These are phyloP conservation scores for Athalia cordata DNA, from an alignment of 2,888 invertebrate species.

Conservation along the genomic window DNA sequence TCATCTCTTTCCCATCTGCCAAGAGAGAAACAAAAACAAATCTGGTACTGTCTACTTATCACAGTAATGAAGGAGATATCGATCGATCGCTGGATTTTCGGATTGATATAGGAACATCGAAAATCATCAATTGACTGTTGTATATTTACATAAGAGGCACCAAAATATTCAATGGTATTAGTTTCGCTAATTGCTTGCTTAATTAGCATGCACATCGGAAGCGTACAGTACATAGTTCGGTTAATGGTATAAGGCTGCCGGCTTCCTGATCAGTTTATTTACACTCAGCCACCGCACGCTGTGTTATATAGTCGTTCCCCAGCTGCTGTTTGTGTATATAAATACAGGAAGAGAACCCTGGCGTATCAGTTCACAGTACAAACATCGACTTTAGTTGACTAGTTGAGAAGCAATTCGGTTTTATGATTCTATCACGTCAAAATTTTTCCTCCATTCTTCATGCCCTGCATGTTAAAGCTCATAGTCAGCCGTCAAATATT, in stretches of 20 bases:
- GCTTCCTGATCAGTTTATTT: conserved; percentile 30
- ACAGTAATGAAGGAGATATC: too few relatives aligned
- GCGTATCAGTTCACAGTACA: conserved; percentile 36
- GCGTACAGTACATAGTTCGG: not conserved
- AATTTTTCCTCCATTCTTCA: not conserved
- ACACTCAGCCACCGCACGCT: conserved; percentile 24
- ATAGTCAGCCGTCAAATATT: too few relatives aligned
- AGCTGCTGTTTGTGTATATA: conserved; percentile 43
- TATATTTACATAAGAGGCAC: too few relatives aligned
- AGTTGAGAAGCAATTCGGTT: conserved; percentile 9
- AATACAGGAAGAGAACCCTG: conserved; percentile 41
- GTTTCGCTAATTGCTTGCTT: too few relatives aligned
- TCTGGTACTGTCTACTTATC: too few relatives aligned
- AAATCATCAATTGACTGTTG: too few relatives aligned
- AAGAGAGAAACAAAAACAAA: too few relatives aligned
- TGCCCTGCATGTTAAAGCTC: not conserved
- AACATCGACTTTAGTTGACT: conserved; percentile 36
- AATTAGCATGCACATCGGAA: not conserved
- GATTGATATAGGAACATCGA: too few relatives aligned
- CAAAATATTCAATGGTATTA: too few relatives aligned
- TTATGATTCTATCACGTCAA: not conserved
- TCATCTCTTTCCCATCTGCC: too few relatives aligned
- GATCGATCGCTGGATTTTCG: too few relatives aligned
- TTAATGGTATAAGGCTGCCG: not conserved
- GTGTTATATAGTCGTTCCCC: conserved; percentile 19